Base-by-base conservation (phyloP, 2,888 invertebrate genomes). In the Galeruca laticollis region DNA sequence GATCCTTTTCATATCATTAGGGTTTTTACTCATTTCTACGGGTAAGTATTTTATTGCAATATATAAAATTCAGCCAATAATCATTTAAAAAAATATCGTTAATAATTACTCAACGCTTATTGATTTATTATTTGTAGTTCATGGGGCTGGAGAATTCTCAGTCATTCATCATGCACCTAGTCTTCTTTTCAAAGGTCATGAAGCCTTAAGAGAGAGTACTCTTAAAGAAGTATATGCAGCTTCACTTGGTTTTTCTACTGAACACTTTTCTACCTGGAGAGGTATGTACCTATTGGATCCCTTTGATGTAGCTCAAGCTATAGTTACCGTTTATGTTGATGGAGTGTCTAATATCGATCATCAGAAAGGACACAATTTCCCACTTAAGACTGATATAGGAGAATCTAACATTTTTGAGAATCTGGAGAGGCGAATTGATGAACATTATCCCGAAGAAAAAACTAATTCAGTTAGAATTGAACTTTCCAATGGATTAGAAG, bases 151-250 rank as follows among this genome's bases (percentile, higher is more conserved):
- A 54, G 92, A 94, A 84, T 88, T 95, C 69, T 88, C 88, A 56
- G 85, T 94, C 67, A 85, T 94, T 67, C 90, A 91, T 80, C 88
- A 88, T 78, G 94, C 94, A 18, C 86, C 88, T 64, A 91, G 92
- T 76, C 85, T 94, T 52, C 84, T 86, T 72, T 94, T 94, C 84
- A 87, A 89, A 77, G 93, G 93, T 66, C 88, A 89, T 73, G 89
- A 89, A 73, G 87, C 87, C 73, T 82, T 92, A 11, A 87, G 88
- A 68, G 90, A 92, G 79, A 91, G 90, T 78, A 84, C 89, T 3
- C 83, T 93, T 2, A 90, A 89, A 80, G 94, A 94, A 83, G 88
- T 94, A 6, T 89, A 91, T 74, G 89, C 91, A n/a, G 91, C 92
- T 68, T 86, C 90, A 61, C 86, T 93, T 73, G 94, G 94, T 59